A percentile compares a stretch with the other conserved stretches of the same genome.
Evolutionary conservation across 2,888 invertebrate genomes (phyloP).

Genomic region (Ochropleura plecta): DNA sequence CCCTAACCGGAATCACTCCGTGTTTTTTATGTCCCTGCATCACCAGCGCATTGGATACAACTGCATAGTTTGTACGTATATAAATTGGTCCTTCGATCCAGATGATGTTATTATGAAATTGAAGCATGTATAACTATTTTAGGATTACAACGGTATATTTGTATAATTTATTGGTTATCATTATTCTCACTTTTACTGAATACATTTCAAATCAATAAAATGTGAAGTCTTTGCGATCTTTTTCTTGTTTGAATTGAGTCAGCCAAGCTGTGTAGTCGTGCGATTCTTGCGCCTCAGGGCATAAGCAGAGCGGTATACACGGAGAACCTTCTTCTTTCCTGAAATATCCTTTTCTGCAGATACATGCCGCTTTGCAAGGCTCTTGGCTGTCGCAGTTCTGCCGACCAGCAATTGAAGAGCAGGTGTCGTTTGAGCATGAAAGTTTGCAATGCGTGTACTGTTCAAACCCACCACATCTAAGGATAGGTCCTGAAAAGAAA

Average conservation of each 20-base stretch:
- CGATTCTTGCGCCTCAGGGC: conserved; percentile 36
- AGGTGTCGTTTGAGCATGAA: conserved; percentile 66
- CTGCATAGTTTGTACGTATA: too few species aligned
- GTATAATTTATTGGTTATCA: too few species aligned
- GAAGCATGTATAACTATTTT: too few species aligned
- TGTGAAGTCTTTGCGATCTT: neutral
- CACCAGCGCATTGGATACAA: too few species aligned
- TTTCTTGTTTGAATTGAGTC: neutral
- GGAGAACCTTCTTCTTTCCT: conserved; percentile 20
- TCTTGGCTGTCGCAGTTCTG: conserved; percentile 44
- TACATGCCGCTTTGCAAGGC: conserved; percentile 40
- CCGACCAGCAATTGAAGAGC: conserved; percentile 58
- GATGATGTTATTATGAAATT: too few species aligned
- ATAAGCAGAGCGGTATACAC: conserved; percentile 47
- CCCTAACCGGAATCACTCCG: too few species aligned
- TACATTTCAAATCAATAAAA: neutral
- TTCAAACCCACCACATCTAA: conserved; percentile 57
- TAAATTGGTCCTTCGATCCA: too few species aligned
- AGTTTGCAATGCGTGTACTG: conserved; percentile 57
- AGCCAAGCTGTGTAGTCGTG: conserved; percentile 33
- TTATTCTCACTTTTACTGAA: too few species aligned
- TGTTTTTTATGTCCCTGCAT: too few species aligned
- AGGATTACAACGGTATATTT: too few species aligned
- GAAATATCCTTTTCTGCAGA: conserved; percentile 35
- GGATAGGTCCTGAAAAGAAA: conserved; percentile 22